Evolutionary conservation across 2,113 vertebrate genomes (phyloP), one percentile per base, ranked within the genome.

Genomic region (Plestiodon gilberti): DNA sequence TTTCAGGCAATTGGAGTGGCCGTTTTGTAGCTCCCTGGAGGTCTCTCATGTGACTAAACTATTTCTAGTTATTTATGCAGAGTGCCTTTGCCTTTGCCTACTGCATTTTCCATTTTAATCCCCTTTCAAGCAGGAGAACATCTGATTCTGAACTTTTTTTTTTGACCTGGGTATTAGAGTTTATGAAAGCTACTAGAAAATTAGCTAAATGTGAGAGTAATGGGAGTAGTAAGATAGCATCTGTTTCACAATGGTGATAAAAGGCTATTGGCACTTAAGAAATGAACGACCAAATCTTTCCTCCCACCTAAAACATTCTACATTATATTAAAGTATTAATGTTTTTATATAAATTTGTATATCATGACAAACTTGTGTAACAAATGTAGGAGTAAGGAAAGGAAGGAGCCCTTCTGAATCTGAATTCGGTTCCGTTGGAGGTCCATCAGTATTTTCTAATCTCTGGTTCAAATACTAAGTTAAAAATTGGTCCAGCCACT

Each of bases 21-120:
- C 70, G 59, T 71, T 88, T 76, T 80, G 73, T 83, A 84, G 59
- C 77, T 92, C 25, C 33, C 70, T 86, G 80, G 78, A 85, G 78
- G 77, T 83, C 35, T 90, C 52, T 90, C 23, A 17, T 30, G 5
- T 81, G 78, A 74, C 71, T 78, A 81, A 86, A 81, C 62, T 89
- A 88, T 82, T 91, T 88, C 52, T 84, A n/a, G 61, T 86, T 88
- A 75, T 81, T 88, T 74, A 71, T 71, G 25, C 28, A 81, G 67
- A 87, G 59, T 85, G 69, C 62, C 89, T 85, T 73, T 87, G 71
- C 76, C 52, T 83, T 83, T 35, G 23, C 71, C 65, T 81, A 61
- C 79, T 86, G 70, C 61, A 85, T 87, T 76, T 87, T 76, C 62
- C 65, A 73, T 89, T 87, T 89, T 85, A 76, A 90, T 90, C 62